Base-by-base conservation (phyloP, 2,113 vertebrate species). In the Anthoscopus minutus region DNA sequence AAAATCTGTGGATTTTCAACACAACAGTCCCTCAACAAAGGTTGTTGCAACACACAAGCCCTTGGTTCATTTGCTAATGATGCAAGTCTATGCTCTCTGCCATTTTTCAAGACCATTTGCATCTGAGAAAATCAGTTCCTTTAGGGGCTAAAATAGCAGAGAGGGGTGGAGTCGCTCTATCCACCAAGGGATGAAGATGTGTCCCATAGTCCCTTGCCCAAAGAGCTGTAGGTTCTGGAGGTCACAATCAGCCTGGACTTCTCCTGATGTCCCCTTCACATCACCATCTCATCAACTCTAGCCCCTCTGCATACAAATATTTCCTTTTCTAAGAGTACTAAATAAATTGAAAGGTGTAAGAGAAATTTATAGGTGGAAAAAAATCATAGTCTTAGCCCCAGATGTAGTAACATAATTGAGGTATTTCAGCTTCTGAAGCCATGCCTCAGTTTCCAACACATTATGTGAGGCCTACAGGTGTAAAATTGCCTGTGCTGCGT, bases 1-100 rank as follows among this genome's bases (percentile, higher is more conserved):
- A 96, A 64, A 83, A 87, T 89, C 90, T 77, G 47, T 37, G 69
- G 45, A 84, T 79, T 95, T 95, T 89, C 76, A 93, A 91, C 69
- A 90, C 64, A 79, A 77, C 72, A 74, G 94, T 87, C 69, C 89
- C 70, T 65, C 86, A 92, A 45, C 65, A 92, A 87, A 92, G 76
- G 57, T 15, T 69, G 48, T 81, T 95, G 62, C 85, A 89, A 93
- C 86, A 94, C 83, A 87, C 66, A 83, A 69, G 54, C n/a, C 71
- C 60, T 76, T 74, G 89, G 79, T 82, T 91, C 86, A 57, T 6
- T n/a, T 86, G 72, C 64, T 94, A 86, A 76, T 79, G 53, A 94
- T 71, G 78, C 47, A 95, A 87, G 30, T 35, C n/a, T 61, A 18
- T 48, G 53, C 22, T 45, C 57, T 86, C 67, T 92, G 71, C 24